These are phyloP conservation scores for Erynnis tages DNA, from an alignment of 2,888 invertebrate genomes.

Conservation along the genomic window DNA sequence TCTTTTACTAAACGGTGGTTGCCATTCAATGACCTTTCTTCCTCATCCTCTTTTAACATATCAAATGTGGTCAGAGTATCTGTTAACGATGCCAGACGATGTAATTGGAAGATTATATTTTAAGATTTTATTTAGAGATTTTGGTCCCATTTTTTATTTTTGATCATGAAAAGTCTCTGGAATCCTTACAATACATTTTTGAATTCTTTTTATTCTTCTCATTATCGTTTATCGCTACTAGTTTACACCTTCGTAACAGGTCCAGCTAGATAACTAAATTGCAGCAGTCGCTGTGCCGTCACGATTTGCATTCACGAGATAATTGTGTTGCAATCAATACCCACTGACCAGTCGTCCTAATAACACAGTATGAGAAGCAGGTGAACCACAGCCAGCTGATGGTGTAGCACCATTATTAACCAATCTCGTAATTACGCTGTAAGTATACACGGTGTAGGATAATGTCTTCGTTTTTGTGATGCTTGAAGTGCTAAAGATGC, in stretches of 20 bases:
- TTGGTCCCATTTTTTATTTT: too few species aligned
- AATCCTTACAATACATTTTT: too few species aligned
- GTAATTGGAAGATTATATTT: too few species aligned
- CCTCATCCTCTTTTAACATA: too few species aligned
- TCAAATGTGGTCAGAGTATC: too few species aligned
- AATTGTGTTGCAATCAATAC: constrained; percentile 20
- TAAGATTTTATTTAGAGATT: too few species aligned
- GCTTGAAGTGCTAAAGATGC: neutral
- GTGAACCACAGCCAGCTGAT: constrained; percentile 16
- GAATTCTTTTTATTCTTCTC: neutral
- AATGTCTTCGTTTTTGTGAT: neutral
- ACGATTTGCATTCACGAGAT: constrained; percentile 7
- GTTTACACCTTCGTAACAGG: neutral
- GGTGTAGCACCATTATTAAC: neutral
- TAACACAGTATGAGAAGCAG: constrained; percentile 24
- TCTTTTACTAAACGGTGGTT: too few species aligned
- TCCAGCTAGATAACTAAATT: constrained; percentile 8
- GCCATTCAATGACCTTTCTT: too few species aligned
- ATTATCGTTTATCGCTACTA: neutral
- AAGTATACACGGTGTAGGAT: neutral
- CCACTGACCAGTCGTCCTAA: constrained; percentile 13
- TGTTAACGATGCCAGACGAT: too few species aligned
- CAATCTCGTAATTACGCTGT: constrained; percentile 11
- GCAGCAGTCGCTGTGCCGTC: constrained; percentile 1
- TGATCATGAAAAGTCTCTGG: too few species aligned